Conservation (phyloP, 1,140 invertebrate species). For the Formica exsecta region DNA sequence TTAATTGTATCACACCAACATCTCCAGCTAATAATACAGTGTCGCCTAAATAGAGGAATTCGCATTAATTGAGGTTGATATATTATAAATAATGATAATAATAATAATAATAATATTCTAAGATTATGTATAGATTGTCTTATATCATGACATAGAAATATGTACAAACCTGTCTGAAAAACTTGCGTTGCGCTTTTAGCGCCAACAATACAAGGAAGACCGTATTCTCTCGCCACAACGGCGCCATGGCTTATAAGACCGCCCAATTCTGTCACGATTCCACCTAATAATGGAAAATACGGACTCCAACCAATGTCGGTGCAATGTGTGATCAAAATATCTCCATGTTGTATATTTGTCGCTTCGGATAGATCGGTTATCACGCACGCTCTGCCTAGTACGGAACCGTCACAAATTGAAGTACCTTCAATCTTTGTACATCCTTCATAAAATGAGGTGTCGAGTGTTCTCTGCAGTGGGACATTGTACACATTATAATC, state of each 20-base stretch:
- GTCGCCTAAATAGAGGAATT: constrained; percentile 65
- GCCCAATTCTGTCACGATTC: constrained; percentile 94
- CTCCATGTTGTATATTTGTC: constrained; percentile 87
- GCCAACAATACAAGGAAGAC: constrained; percentile 93
- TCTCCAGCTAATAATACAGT: constrained; percentile 67
- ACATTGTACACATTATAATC: neutral
- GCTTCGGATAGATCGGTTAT: constrained; percentile 87
- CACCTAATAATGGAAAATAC: constrained; percentile 93
- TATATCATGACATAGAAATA: neutral
- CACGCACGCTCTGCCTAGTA: constrained; percentile 90
- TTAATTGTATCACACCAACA: constrained; percentile 61
- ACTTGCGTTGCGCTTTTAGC: constrained; percentile 89
- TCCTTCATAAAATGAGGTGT: neutral
- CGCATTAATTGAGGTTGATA: neutral
- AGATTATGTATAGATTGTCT: neutral
- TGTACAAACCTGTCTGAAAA: constrained; percentile 89
- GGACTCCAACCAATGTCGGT: constrained; percentile 96
- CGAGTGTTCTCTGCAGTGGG: constrained; percentile 13
- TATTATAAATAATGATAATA: neutral
- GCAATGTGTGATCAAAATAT: constrained; percentile 92
- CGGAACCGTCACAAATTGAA: constrained; percentile 90
- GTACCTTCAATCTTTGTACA: constrained; percentile 87
- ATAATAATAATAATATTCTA: neutral
- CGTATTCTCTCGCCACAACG: constrained; percentile 95
- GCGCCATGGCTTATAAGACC: constrained; percentile 95